Base-by-base conservation (phyloP, 2,888 invertebrate species). In the Spilarctia lutea region DNA sequence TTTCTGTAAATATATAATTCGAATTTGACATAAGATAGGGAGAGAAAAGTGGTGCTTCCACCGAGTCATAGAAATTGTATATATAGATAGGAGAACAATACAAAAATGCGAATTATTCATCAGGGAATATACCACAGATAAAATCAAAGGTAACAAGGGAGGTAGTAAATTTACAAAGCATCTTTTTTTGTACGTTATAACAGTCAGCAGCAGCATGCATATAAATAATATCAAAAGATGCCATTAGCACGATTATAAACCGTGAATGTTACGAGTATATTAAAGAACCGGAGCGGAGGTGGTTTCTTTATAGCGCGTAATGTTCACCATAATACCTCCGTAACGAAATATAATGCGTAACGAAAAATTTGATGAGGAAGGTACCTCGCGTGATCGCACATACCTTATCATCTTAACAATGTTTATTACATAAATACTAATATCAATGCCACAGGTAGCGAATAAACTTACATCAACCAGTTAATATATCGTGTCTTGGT, bases 311-410 rank as follows among this genome's bases (percentile, higher is more conserved):
- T 20, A 20, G 67, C 52, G 2, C 8, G 66, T 56, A 4, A 66
- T 56, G 39, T 67, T 39, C 66, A 72, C 35, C n/a, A n/a, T 72
- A 39, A 35, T 56, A 66, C 20, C 39, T 39, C 35, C n/a, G 24
- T 35, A 45, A 27, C 16, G 18, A 10, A 42, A 33, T 71, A 69
- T 71, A 63, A 65, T 65, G 18, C 18, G n/a, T n/a, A n/a, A n/a
- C n/a, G n/a, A n/a, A n/a, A 72, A 72, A 72, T 67, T n/a, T 66
- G 71, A 16, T 48, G 16, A 45, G 65, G 33, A 71, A 52, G 35
- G 52, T 16, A 45, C 27, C 13, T 1, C 20, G 27, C n/a, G 24
- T 33, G 35, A 30, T 45, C 18, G 35, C 52, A 24, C 24, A 52
- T 20, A 39, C 33, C n/a, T 27, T 56, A 13, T n/a, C 69, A 27